A percentile compares a stretch with the other conserved stretches of the same genome.
Conservation (phyloP, 2,888 invertebrate genomes). For the Neoaliturus tenellus region DNA sequence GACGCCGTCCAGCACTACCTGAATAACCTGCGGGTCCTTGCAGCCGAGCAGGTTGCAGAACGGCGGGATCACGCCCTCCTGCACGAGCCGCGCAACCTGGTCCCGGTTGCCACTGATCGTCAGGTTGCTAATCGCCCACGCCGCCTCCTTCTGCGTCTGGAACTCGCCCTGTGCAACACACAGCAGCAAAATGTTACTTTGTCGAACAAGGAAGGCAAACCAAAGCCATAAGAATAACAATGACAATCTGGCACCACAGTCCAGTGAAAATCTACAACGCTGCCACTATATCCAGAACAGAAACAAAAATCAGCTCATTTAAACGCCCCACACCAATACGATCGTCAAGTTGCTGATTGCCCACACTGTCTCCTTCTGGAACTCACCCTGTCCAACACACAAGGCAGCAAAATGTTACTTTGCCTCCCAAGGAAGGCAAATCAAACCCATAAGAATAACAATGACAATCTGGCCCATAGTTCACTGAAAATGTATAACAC, state of each 20-base stretch:
- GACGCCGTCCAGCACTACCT: constrained; percentile 97
- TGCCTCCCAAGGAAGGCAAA: too few species aligned
- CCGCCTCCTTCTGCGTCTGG: constrained; percentile 99
- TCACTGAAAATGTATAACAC: too few species aligned
- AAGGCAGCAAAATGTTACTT: too few species aligned
- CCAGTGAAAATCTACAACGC: too few species aligned
- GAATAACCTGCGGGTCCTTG: constrained; percentile 94
- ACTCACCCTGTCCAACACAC: constrained; percentile 88
- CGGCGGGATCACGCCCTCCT: constrained; percentile 94
- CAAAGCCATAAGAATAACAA: too few species aligned
- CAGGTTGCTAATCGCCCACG: constrained; percentile 99
- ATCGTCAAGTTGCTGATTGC: constrained; percentile 99
- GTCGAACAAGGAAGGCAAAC: too few species aligned
- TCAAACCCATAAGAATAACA: too few species aligned
- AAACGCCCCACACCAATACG: too few species aligned
- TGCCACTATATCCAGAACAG: too few species aligned
- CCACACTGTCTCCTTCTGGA: constrained; percentile 99
- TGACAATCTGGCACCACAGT: too few species aligned
- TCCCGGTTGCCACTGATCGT: constrained; percentile 97
- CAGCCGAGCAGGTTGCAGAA: constrained; percentile 96
- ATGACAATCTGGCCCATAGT: too few species aligned
- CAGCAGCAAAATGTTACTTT: constrained; percentile 72
- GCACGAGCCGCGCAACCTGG: constrained; percentile 92
- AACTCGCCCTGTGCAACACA: constrained; percentile 91
- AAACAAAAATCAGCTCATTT: too few species aligned